Conservation (phyloP, 2,113 vertebrate species). For the Brienomyrus longianalis region DNA sequence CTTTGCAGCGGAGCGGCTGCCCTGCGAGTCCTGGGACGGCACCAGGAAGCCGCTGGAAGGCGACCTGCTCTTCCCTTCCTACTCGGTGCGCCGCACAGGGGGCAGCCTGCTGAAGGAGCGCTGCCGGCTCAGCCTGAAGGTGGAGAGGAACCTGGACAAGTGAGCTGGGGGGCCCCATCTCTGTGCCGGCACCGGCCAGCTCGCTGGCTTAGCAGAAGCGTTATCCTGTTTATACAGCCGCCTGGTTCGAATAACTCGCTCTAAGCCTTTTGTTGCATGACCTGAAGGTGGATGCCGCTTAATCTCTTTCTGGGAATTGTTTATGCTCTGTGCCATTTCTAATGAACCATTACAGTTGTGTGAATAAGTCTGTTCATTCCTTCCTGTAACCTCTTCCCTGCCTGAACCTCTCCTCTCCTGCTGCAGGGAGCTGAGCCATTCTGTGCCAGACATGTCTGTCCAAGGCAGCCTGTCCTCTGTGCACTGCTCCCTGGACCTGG, state of each 20-base stretch:
- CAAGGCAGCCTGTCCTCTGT: constrained; percentile 86
- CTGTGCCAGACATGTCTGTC: constrained; percentile 82
- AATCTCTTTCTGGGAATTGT: not conserved
- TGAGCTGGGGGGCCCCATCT: constrained; percentile 38
- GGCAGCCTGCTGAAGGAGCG: constrained; percentile 80
- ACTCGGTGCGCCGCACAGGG: constrained; percentile 73
- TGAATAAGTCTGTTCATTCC: not conserved
- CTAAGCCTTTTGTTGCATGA: not conserved
- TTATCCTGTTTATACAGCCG: not conserved
- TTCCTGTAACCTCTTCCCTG: not conserved
- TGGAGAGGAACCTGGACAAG: constrained; percentile 95
- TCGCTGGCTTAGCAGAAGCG: not conserved
- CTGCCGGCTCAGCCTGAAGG: constrained; percentile 80
- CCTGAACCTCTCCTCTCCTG: not conserved
- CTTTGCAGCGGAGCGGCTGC: constrained; percentile 76
- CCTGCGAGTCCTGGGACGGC: constrained; percentile 51
- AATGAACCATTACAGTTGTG: not conserved
- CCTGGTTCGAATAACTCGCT: not conserved
- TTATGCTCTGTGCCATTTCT: not conserved
- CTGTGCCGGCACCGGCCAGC: not conserved
- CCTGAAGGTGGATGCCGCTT: not conserved
- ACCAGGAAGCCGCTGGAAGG: constrained; percentile 42
- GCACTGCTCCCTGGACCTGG: constrained; percentile 83
- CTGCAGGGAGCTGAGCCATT: constrained; percentile 80
- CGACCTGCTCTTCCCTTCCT: constrained; percentile 83